Evolutionary conservation across 1,140 invertebrate species (phyloP).

Genomic region (Euglossa dilemma): DNA sequence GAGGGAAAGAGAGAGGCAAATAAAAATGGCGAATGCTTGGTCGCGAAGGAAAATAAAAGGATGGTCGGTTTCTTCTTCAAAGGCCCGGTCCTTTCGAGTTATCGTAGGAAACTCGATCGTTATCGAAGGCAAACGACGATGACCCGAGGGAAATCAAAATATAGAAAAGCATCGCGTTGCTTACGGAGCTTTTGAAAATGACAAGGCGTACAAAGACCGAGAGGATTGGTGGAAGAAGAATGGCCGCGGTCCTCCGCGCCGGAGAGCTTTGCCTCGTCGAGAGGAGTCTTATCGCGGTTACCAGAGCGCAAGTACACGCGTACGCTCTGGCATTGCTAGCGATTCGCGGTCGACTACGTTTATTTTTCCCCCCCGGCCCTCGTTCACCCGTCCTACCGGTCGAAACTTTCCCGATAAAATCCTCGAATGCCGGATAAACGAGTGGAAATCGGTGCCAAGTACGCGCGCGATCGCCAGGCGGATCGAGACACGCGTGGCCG

Average conservation of each 20-base stretch:
- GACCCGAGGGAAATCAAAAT: conserved; percentile 56
- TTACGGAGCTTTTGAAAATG: background rate
- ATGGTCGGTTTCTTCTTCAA: background rate
- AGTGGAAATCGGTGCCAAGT: conserved; percentile 47
- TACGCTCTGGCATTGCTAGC: background rate
- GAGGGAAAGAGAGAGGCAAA: background rate
- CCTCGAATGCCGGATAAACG: conserved; percentile 37
- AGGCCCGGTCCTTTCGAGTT: background rate
- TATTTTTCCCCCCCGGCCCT: background rate
- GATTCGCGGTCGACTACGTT: background rate
- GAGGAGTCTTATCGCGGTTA: background rate
- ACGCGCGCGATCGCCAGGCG: background rate
- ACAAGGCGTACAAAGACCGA: background rate
- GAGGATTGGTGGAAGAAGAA: background rate
- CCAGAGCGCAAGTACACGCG: too few relatives aligned
- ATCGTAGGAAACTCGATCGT: conserved; percentile 18
- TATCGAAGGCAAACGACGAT: conserved; percentile 40
- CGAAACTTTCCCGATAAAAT: conserved; percentile 43
- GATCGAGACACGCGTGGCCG: background rate
- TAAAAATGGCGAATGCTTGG: conserved; percentile 20
- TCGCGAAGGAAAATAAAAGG: conserved; percentile 19
- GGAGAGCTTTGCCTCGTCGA: background rate
- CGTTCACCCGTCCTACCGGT: background rate
- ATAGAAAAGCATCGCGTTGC: background rate
- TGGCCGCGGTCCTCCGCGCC: background rate